Percentiles rank a stretch among this genome's conserved stretches.
phyloP scores from a whole-genome alignment of 2,113 vertebrate species.

The Chrysemys picta region DNA sequence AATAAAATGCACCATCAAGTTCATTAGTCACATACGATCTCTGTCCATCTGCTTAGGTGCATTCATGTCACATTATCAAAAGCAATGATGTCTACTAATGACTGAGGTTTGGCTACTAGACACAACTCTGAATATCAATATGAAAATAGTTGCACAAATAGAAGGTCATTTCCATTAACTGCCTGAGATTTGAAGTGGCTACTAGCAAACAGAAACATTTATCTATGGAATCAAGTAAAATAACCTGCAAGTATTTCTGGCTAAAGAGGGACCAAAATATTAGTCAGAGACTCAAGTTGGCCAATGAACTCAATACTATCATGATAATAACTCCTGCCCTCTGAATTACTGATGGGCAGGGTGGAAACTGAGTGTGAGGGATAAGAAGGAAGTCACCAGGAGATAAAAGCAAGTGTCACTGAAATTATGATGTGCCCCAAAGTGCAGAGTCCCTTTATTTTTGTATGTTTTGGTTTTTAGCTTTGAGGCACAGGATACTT shows the following conservation, averaged over 20 bases:
- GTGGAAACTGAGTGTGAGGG: background rate
- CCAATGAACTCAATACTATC: background rate
- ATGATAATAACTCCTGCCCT: background rate
- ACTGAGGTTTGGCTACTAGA: background rate
- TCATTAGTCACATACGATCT: background rate
- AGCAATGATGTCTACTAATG: background rate
- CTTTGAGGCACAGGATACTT: fast-evolving
- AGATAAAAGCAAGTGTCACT: background rate
- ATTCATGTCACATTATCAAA: background rate
- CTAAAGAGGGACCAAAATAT: background rate
- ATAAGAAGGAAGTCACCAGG: fast-evolving
- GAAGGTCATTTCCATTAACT: background rate
- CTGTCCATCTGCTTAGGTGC: background rate
- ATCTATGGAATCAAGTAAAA: background rate
- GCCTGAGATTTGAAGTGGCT: background rate
- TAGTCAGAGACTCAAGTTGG: background rate
- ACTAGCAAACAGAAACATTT: background rate
- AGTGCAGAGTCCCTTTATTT: fast-evolving
- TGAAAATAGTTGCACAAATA: background rate
- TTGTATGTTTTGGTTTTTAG: background rate
- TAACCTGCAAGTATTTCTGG: background rate
- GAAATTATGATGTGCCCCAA: background rate
- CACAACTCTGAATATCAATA: background rate
- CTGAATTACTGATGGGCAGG: fast-evolving
- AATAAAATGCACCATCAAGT: background rate